These are phyloP conservation scores for Anneissia japonica DNA, from an alignment of 35 echinoderm and acorn worm species.

Conservation along the genomic window DNA sequence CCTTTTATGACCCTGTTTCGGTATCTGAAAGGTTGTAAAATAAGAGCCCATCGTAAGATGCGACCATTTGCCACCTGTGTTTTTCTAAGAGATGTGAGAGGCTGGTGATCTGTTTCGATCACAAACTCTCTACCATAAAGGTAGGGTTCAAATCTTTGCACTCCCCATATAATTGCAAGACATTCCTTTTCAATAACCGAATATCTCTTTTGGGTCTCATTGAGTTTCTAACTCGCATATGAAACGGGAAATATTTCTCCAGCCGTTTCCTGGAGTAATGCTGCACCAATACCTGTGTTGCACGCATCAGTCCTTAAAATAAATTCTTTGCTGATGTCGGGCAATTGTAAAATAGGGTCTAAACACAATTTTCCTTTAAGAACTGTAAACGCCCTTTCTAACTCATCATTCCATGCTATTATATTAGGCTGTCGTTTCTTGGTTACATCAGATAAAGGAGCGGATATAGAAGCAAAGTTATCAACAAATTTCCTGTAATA, in stretches of 20 bases:
- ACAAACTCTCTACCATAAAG: conserved; percentile 45
- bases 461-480: conserved; percentile 10
- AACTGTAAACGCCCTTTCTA: conserved; percentile 5
- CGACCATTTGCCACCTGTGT: conserved; percentile 32
- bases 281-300: background rate
- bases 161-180: conserved; percentile 47
- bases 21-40: conserved; percentile 40
- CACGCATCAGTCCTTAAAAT: conserved; percentile 33
- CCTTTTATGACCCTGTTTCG: conserved; percentile 44
- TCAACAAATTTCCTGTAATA: conserved; percentile 24
- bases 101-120: conserved; percentile 41
- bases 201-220: background rate
- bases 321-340: conserved; percentile 1
- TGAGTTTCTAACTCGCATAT: conserved; percentile 33
- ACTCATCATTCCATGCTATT: background rate
- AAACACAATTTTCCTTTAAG: background rate
- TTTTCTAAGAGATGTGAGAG: conserved; percentile 12
- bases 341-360: background rate
- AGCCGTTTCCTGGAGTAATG: conserved; percentile 13
- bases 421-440: conserved; percentile 13
- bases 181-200: conserved; percentile 42
- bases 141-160: conserved; percentile 39
- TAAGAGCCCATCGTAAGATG: conserved; percentile 47
- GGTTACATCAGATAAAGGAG: background rate
- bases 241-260: conserved; percentile 31